Evolutionary conservation across 2,113 vertebrate species (phyloP).

Genomic region (Probosciger aterrimus): DNA sequence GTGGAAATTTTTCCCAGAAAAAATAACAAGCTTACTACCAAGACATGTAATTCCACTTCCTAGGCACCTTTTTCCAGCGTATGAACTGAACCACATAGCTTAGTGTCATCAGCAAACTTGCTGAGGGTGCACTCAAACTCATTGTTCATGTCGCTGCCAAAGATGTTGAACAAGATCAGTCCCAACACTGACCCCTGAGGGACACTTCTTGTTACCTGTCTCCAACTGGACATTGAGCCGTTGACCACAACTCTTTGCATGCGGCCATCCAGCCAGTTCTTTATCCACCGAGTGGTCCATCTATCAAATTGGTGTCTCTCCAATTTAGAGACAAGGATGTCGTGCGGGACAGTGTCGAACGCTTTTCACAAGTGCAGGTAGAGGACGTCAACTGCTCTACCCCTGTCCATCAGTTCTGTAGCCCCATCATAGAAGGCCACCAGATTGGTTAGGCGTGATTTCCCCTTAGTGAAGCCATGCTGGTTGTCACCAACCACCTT

Average conservation of each 20-base stretch:
- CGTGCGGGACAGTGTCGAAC: accelerated
- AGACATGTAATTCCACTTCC: not conserved
- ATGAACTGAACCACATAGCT: not conserved
- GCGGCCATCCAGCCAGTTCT: not conserved
- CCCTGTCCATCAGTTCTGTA: too few species aligned
- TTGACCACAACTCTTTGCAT: not conserved
- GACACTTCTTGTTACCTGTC: not conserved
- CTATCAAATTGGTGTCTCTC: not conserved
- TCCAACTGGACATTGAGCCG: not conserved
- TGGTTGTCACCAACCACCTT: too few species aligned
- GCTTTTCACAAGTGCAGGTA: not conserved
- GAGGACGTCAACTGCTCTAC: not conserved
- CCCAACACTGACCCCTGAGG: not conserved
- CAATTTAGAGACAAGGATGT: not conserved
- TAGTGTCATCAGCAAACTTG: not conserved
- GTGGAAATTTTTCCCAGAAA: not conserved
- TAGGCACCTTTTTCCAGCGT: not conserved
- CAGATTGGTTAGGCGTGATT: too few species aligned
- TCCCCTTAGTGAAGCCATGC: not conserved
- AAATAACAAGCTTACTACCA: not conserved
- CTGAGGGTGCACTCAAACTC: not conserved
- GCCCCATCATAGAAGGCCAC: too few species aligned
- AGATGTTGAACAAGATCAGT: not conserved
- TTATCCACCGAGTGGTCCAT: not conserved
- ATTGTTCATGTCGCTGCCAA: not conserved